Percentiles rank a stretch among this genome's conserved stretches.
These are phyloP conservation scores for Synanceia verrucosa DNA, from an alignment of 2,797 vertebrate species.

Conservation along the genomic window DNA sequence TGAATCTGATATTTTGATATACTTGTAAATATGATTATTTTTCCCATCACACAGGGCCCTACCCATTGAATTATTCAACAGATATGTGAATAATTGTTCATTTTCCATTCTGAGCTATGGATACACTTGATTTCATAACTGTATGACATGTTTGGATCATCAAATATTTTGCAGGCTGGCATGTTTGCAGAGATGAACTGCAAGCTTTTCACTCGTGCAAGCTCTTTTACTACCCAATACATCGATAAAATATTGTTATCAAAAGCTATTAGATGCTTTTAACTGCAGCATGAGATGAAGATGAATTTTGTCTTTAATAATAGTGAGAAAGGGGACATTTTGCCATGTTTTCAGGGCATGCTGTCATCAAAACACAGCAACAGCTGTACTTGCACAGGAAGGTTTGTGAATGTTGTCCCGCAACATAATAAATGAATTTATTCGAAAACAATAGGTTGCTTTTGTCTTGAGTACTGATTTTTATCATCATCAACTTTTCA, in stretches of 20 bases:
- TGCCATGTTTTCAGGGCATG: slow-evolving; percentile 62
- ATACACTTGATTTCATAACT: no score
- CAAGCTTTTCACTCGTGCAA: slow-evolving; percentile 15
- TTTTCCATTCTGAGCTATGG: slow-evolving; percentile 19
- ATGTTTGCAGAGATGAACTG: slow-evolving; percentile 16
- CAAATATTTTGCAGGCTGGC: slow-evolving; percentile 8
- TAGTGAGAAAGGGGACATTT: slow-evolving; percentile 30
- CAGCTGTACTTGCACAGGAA: slow-evolving; percentile 69
- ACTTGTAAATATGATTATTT: slow-evolving; percentile 75
- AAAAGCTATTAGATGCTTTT: slow-evolving; percentile 36
- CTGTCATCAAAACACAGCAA: slow-evolving; percentile 48
- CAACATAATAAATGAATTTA: slow-evolving; percentile 77
- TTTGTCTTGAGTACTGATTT: background rate
- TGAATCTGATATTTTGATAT: slow-evolving; percentile 66
- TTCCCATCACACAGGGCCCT: slow-evolving; percentile 31
- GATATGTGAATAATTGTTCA: slow-evolving; percentile 29
- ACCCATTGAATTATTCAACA: slow-evolving; percentile 33
- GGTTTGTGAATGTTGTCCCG: slow-evolving; percentile 79
- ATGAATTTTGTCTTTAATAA: slow-evolving; percentile 24
- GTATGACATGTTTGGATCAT: slow-evolving; percentile 24
- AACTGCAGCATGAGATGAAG: slow-evolving; percentile 32
- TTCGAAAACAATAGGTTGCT: slow-evolving; percentile 18
- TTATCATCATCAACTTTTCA: background rate
- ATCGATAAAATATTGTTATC: slow-evolving; percentile 1
- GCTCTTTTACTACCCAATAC: slow-evolving; percentile 14